phyloP scores from a whole-genome alignment of 2,888 invertebrate genomes.

The Thymelicus acteon region DNA sequence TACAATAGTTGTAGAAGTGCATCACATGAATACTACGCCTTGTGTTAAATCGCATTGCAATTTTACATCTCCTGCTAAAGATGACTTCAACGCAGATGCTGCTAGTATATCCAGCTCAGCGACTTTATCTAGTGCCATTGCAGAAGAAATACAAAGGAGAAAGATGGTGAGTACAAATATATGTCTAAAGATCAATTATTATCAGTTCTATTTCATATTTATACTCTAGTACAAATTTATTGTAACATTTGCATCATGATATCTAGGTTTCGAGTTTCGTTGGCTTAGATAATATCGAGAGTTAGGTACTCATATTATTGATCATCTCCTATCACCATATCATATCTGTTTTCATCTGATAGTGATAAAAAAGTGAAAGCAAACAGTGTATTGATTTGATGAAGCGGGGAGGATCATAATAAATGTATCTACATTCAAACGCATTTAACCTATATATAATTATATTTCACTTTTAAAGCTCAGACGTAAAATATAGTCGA shows the following conservation, averaged over 20 bases:
- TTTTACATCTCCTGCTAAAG: constrained; percentile 61
- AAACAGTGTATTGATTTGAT: neutral
- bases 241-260: neutral
- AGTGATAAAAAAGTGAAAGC: neutral
- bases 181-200: no score
- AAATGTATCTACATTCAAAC: neutral
- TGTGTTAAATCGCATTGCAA: constrained; percentile 67
- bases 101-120: constrained; percentile 70
- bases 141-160: constrained; percentile 77
- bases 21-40: constrained; percentile 70
- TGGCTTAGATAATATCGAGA: neutral
- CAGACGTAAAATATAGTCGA: no score
- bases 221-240: neutral
- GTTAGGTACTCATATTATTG: constrained; percentile 2
- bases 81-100: constrained; percentile 61
- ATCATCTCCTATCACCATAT: constrained; percentile 11
- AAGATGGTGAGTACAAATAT: constrained; percentile 61
- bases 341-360: constrained; percentile 9
- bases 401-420: neutral
- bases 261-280: constrained; percentile 1
- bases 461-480: no score
- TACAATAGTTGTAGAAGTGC: constrained; percentile 91
- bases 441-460: no score
- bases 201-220: no score
- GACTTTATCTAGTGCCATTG: constrained; percentile 79